These are phyloP conservation scores for Sciurus carolinensis DNA, from an alignment of 2,797 vertebrate genomes.

Conservation along the genomic window DNA sequence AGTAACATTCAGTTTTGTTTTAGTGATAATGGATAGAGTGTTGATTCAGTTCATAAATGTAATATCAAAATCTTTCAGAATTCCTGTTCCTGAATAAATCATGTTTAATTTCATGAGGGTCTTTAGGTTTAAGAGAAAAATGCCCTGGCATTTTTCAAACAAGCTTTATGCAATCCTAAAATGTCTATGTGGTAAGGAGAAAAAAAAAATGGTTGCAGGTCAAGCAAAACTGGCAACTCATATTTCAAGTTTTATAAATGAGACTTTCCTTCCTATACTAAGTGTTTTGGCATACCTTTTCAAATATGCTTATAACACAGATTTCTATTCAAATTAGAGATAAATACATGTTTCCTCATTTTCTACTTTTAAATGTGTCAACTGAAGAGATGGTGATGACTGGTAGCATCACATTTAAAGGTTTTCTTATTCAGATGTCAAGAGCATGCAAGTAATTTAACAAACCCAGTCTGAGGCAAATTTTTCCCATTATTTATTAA, in stretches of 20 bases:
- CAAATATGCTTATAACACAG: constrained; percentile 39
- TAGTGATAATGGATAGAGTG: constrained; percentile 26
- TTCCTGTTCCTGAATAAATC: constrained; percentile 49
- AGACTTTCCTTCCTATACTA: neutral
- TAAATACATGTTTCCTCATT: constrained; percentile 47
- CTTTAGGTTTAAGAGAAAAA: constrained; percentile 50
- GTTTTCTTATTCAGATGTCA: constrained; percentile 68
- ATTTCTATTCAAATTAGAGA: constrained; percentile 37
- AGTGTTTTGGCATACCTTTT: constrained; percentile 49
- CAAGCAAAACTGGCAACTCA: constrained; percentile 30
- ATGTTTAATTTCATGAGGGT: constrained; percentile 48
- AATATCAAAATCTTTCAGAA: constrained; percentile 49
- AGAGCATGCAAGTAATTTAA: constrained; percentile 61
- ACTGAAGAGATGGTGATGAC: constrained; percentile 50
- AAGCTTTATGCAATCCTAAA: constrained; percentile 1
- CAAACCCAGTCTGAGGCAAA: constrained; percentile 30
- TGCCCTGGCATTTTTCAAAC: constrained; percentile 24
- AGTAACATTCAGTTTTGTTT: constrained; percentile 10
- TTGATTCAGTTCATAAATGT: constrained; percentile 35
- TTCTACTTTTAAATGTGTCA: constrained; percentile 67
- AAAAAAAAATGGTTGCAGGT: neutral
- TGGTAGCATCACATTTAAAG: constrained; percentile 46
- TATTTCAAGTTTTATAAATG: constrained; percentile 15
- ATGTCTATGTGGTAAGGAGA: neutral
- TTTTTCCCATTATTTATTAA: constrained; percentile 33